A percentile compares a stretch with the other conserved stretches of the same genome.
Conservation (phyloP, 2,888 invertebrate genomes). For the Dolomedes plantarius region DNA sequence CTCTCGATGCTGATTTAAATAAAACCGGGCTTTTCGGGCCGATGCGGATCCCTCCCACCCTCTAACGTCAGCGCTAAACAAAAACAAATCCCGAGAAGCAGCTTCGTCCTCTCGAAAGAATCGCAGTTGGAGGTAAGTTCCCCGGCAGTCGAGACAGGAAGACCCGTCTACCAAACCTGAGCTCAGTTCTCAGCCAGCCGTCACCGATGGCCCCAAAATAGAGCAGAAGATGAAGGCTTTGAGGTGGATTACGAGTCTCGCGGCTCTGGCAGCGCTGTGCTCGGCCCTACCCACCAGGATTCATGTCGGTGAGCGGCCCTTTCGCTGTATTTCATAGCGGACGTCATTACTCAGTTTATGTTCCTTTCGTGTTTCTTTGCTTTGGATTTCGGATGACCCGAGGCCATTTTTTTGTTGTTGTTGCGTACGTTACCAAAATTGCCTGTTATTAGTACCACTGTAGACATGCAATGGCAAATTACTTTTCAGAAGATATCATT, state of each 20-base stretch:
- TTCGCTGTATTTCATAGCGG: no score
- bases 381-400: no score
- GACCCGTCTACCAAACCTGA: not conserved
- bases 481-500: no score
- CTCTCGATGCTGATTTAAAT: no score
- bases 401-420: no score
- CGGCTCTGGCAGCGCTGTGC: not conserved
- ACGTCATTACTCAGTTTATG: no score
- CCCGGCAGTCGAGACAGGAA: not conserved
- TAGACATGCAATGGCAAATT: no score
- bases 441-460: no score
- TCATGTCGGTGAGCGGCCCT: constrained; percentile 41
- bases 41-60: constrained; percentile 18
- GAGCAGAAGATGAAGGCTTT: constrained; percentile 5
- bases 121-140: constrained; percentile 30
- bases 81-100: constrained; percentile 22
- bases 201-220: constrained; percentile 3
- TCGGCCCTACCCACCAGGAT: constrained; percentile 32
- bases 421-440: no score
- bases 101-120: not conserved
- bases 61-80: constrained; percentile 35
- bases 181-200: not conserved
- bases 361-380: no score
- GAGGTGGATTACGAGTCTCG: not conserved
- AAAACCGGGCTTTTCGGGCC: not conserved